A percentile compares a stretch with the other conserved stretches of the same genome.
These are phyloP conservation scores for Crotalus viridis DNA, from an alignment of 2,113 vertebrate genomes.

Conservation along the genomic window DNA sequence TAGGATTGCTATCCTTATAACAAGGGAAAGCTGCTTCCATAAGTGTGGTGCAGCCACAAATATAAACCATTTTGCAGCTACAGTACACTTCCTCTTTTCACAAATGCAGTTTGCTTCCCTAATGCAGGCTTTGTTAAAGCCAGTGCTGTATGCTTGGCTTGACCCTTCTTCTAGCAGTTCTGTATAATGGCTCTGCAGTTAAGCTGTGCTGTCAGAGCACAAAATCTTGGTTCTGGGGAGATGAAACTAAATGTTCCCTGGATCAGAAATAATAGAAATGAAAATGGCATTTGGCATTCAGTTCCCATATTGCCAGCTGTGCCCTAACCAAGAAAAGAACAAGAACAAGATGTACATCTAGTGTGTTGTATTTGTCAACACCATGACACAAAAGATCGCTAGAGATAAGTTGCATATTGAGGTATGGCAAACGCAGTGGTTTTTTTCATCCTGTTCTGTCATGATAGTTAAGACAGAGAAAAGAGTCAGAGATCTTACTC, in stretches of 20 bases:
- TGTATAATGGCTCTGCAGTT: background rate
- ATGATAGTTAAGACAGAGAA: background rate
- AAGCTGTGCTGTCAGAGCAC: background rate
- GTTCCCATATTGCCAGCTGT: slow-evolving; percentile 19
- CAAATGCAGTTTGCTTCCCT: background rate
- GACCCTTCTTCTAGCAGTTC: slow-evolving; percentile 3
- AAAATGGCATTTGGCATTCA: slow-evolving; percentile 26
- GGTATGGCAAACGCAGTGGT: background rate
- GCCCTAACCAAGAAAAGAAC: slow-evolving; percentile 13
- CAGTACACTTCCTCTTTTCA: background rate
- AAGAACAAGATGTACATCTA: slow-evolving; percentile 5
- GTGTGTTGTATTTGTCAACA: slow-evolving; percentile 13
- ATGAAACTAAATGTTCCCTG: background rate
- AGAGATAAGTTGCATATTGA: background rate
- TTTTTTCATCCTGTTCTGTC: background rate
- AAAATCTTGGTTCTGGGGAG: background rate
- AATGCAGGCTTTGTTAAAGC: background rate
- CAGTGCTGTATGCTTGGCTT: background rate
- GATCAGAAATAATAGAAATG: slow-evolving; percentile 39
- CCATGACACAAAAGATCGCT: background rate
- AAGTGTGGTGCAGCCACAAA: background rate
- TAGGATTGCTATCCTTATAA: background rate
- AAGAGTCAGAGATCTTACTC: background rate
- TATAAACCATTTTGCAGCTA: background rate
- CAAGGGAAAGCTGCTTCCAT: background rate